Conservation (phyloP, 2,113 vertebrate genomes). For the Microcebus lehilahytsara region DNA sequence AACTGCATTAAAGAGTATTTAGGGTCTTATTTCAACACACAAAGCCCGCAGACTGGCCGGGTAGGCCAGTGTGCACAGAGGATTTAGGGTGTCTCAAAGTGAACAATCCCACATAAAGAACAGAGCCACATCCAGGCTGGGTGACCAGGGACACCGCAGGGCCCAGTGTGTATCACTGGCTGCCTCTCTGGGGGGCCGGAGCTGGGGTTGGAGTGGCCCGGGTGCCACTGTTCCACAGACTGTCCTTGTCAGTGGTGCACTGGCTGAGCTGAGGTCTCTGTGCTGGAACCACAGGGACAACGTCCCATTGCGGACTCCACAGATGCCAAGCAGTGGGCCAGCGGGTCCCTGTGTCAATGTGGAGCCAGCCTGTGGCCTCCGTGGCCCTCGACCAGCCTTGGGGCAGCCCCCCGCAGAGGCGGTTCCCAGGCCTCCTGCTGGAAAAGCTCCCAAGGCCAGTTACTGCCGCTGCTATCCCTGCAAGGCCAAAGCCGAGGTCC, state of each 20-base stretch:
- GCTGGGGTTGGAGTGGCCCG: too few relatives aligned
- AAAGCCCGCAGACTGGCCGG: background rate
- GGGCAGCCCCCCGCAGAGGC: background rate
- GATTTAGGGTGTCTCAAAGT: accelerated
- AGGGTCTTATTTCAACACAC: conserved; percentile 68
- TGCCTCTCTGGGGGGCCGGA: background rate
- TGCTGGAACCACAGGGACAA: background rate
- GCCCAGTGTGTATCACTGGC: accelerated
- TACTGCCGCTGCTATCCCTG: too few relatives aligned
- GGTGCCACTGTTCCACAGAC: accelerated
- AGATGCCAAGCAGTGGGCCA: accelerated
- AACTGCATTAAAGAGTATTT: conserved; percentile 81
- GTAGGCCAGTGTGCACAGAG: accelerated
- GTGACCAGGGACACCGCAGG: accelerated
- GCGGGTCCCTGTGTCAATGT: too few relatives aligned
- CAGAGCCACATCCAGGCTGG: accelerated
- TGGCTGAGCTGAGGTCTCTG: accelerated
- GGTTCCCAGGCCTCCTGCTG: background rate
- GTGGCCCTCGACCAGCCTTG: too few relatives aligned
- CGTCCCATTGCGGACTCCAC: accelerated
- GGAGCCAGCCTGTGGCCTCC: too few relatives aligned
- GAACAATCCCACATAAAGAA: background rate
- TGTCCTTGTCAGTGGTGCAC: background rate
- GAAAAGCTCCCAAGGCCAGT: background rate
- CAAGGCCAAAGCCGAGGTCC: background rate